Base-by-base conservation (phyloP, 2,797 vertebrate genomes). In the Dicrostonyx torquatus region DNA sequence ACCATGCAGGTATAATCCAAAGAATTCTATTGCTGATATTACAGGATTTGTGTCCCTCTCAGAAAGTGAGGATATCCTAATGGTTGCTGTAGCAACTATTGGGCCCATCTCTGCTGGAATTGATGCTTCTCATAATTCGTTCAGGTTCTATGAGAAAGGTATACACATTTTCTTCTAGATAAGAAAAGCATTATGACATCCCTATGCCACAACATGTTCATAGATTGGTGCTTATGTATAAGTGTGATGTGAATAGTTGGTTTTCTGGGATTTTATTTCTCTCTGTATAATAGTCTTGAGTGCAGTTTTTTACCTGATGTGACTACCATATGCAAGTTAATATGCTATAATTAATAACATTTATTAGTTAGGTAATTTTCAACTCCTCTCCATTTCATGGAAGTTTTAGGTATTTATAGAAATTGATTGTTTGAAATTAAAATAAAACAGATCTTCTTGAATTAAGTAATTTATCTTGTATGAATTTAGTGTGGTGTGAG, bases 91-190 rank as follows among this genome's bases (percentile, higher is more conserved):
- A 83, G 99, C 99, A 13, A 45, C 99, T 2, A 98, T 99, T 73
- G 99, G 99, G 1, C 99, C 99, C 0, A 98, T 99, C 55, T 99
- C 99, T 58, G 99, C 99, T 1, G 99, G 24, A 79, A 99, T 99
- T 79, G 99, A 99, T 91, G 99, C 99, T 12, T 98, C 98, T 0
- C 99, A 99, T 9, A 89, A 97, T 79, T 99, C 99, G 2, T 99
- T 99, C 98, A 99, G 99, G 98, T 99, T 99, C 89, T 99, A 99
- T 97, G 98, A 99, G 17, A 98, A 98, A 80, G 99, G 99, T 99
- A 89, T 89, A 97, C 15, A 48, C 89, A 86, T 90, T 45, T 80
- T 24, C 17, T 31, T 77, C 11, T 73, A 45, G 58, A 88, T 37
- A 90, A 48, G 26, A 5, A 75, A 62, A 53, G 2, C 5, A 5